These are phyloP conservation scores for Drosophila micromelanica DNA, from an alignment of 1,140 invertebrate species.

Conservation along the genomic window DNA sequence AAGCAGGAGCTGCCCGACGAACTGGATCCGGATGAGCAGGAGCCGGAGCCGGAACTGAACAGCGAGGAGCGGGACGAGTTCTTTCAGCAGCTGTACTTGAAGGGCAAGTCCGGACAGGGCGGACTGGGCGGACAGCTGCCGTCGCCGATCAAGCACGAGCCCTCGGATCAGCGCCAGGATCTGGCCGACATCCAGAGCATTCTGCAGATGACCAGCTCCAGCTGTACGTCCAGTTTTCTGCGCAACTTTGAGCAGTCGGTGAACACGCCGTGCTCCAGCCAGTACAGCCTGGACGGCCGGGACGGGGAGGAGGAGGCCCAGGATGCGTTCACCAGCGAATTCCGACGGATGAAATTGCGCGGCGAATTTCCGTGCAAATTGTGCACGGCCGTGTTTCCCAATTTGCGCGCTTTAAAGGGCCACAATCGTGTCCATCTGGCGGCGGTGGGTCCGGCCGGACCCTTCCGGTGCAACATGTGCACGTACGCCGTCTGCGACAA, in stretches of 20 bases:
- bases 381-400: slow-evolving; percentile 93
- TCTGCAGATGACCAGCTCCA: slow-evolving; percentile 89
- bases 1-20: slow-evolving; percentile 6
- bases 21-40: slow-evolving; percentile 17
- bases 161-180: slow-evolving; percentile 86
- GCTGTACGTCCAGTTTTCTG: slow-evolving; percentile 76
- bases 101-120: slow-evolving; percentile 87
- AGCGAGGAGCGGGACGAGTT: slow-evolving; percentile 88
- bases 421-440: slow-evolving; percentile 93
- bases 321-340: slow-evolving; percentile 91
- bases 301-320: slow-evolving; percentile 91
- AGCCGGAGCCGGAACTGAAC: neutral
- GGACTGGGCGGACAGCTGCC: slow-evolving; percentile 30
- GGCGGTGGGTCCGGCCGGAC: slow-evolving; percentile 88
- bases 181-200: slow-evolving; percentile 94
- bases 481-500: slow-evolving; percentile 95
- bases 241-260: slow-evolving; percentile 81
- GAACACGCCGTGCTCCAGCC: slow-evolving; percentile 77
- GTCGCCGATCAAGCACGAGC: slow-evolving; percentile 68
- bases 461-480: slow-evolving; percentile 97
- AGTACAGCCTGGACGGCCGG: slow-evolving; percentile 75
- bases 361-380: slow-evolving; percentile 95
- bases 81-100: slow-evolving; percentile 91
- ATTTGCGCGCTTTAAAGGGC: slow-evolving; percentile 94
- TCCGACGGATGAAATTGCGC: slow-evolving; percentile 93